These are phyloP conservation scores for Sycobia sp. DNA, from an alignment of 1,140 invertebrate genomes.

Conservation along the genomic window DNA sequence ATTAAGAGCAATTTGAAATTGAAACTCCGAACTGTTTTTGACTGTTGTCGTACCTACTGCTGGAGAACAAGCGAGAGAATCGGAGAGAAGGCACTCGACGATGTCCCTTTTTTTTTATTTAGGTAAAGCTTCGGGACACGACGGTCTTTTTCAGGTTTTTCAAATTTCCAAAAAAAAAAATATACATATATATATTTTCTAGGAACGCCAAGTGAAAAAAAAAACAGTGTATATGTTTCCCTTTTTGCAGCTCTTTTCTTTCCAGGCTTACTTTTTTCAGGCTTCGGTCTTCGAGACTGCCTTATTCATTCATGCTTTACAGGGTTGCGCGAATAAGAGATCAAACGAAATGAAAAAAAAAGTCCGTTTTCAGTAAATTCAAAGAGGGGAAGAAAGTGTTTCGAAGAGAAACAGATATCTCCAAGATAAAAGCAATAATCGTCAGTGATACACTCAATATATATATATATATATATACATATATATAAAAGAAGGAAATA, in stretches of 20 bases:
- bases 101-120: slow-evolving; percentile 29
- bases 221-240: slow-evolving; percentile 48
- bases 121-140: slow-evolving; percentile 26
- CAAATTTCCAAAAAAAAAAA: slow-evolving; percentile 21
- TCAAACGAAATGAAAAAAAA: slow-evolving; percentile 38
- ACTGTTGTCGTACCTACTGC: slow-evolving; percentile 29
- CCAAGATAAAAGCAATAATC: slow-evolving; percentile 21
- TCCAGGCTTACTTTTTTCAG: slow-evolving; percentile 52
- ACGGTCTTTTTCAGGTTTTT: slow-evolving; percentile 30
- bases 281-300: slow-evolving; percentile 31
- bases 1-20: too few species aligned
- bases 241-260: slow-evolving; percentile 60
- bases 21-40: slow-evolving; percentile 13
- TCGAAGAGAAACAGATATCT: slow-evolving; percentile 39
- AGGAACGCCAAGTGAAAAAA: slow-evolving; percentile 20
- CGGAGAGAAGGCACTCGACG: slow-evolving; percentile 5
- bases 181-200: slow-evolving; percentile 14
- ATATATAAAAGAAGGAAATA: too few species aligned
- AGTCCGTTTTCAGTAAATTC: slow-evolving; percentile 41
- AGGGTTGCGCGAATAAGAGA: slow-evolving; percentile 48
- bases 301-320: slow-evolving; percentile 51
- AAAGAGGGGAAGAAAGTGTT: slow-evolving; percentile 33
- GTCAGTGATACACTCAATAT: background rate
- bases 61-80: slow-evolving; percentile 23
- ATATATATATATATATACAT: too few species aligned